A percentile compares a stretch with the other conserved stretches of the same genome.
These are phyloP conservation scores for Matsumyia berberina DNA, from an alignment of 2,888 invertebrate species.

Conservation along the genomic window DNA sequence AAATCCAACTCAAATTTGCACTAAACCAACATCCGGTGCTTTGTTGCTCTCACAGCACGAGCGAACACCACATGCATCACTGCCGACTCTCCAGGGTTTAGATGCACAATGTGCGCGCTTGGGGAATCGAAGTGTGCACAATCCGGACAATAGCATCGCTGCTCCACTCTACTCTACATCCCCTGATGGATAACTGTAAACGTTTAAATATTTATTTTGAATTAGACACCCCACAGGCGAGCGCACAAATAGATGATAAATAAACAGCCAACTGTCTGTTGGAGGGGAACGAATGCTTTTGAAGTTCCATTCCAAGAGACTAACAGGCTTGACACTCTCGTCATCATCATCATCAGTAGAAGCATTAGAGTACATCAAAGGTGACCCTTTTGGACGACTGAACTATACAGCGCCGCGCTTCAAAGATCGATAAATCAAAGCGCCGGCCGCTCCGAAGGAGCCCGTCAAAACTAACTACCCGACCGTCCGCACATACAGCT, in stretches of 20 bases:
- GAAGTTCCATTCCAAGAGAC: conserved; percentile 45
- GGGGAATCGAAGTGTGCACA: conserved; percentile 14
- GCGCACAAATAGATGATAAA: conserved; percentile 47
- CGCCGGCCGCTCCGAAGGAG: conserved; percentile 24
- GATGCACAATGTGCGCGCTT: not conserved
- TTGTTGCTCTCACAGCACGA: conserved; percentile 30
- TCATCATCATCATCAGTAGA: conserved; percentile 55
- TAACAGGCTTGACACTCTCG: conserved; percentile 58
- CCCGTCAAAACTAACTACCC: conserved; percentile 26
- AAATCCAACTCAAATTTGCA: conserved; percentile 37
- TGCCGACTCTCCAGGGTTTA: not conserved
- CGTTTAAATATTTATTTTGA: conserved; percentile 73
- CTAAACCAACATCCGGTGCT: conserved; percentile 66
- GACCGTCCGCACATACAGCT: conserved; percentile 36
- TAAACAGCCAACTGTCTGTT: conserved; percentile 22
- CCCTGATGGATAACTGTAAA: conserved; percentile 26
- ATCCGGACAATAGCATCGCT: conserved; percentile 10
- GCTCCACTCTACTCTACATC: not conserved
- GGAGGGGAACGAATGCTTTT: conserved; percentile 48
- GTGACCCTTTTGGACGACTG: conserved; percentile 26
- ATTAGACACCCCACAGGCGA: conserved; percentile 46
- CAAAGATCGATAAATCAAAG: conserved; percentile 73
- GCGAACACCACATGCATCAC: not conserved
- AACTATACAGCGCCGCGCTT: conserved; percentile 1
- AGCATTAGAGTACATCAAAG: conserved; percentile 57